phyloP scores from a whole-genome alignment of 2,113 vertebrate species.

The Todiramphus chloris region DNA sequence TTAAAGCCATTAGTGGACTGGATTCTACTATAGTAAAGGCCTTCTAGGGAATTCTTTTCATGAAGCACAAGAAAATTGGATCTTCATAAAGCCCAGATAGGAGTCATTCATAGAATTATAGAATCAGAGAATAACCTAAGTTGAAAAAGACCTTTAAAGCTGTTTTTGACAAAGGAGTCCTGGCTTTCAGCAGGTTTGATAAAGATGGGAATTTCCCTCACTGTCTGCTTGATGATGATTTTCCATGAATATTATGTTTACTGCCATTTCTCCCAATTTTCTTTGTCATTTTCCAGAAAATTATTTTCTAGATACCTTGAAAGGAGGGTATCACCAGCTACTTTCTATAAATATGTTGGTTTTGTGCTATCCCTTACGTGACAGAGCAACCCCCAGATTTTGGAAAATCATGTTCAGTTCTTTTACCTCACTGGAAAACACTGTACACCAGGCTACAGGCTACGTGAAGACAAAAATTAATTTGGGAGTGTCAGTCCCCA shows the following conservation, averaged over 20 bases:
- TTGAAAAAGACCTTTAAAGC: not conserved
- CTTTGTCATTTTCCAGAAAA: not conserved
- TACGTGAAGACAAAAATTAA: not conserved
- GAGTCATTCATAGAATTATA: not conserved
- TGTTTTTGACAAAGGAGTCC: not conserved
- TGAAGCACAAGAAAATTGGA: not conserved
- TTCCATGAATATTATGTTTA: not conserved
- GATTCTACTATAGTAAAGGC: not conserved
- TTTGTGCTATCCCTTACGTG: not conserved
- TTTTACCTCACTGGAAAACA: not conserved
- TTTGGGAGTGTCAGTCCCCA: not conserved
- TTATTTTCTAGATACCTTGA: not conserved
- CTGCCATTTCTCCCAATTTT: not conserved
- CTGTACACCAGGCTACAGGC: not conserved
- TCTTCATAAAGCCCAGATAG: not conserved
- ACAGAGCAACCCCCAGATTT: not conserved
- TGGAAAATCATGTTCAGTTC: not conserved
- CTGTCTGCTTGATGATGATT: not conserved
- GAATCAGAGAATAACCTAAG: too few relatives aligned
- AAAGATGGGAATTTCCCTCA: not conserved
- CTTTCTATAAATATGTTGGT: not conserved
- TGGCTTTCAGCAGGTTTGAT: not conserved
- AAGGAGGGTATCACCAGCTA: not conserved
- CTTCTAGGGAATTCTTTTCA: not conserved
- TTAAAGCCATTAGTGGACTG: not conserved